These are phyloP conservation scores for Petrocephalus schoutedeni DNA, from an alignment of 2,797 vertebrate species.

Conservation along the genomic window DNA sequence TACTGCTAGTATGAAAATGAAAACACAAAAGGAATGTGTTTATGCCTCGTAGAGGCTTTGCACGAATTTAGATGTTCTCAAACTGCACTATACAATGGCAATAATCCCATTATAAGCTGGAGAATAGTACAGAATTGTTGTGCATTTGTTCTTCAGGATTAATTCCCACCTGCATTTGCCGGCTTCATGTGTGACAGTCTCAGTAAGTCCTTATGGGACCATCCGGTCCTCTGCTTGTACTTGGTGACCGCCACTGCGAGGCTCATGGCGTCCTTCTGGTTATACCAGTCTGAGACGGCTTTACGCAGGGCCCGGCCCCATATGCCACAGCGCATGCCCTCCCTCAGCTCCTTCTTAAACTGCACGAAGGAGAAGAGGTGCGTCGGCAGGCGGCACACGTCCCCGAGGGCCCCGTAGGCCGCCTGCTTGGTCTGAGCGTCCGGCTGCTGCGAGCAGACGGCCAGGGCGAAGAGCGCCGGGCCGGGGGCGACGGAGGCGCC, in stretches of 20 bases:
- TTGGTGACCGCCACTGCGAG: conserved; percentile 80
- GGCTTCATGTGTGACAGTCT: conserved; percentile 88
- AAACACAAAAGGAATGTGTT: background rate
- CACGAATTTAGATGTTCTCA: background rate
- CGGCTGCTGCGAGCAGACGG: conserved; percentile 81
- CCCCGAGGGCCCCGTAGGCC: conserved; percentile 76
- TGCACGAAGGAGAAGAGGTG: conserved; percentile 87
- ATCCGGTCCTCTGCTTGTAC: conserved; percentile 85
- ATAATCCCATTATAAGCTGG: background rate
- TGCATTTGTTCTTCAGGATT: background rate
- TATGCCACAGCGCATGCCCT: conserved; percentile 85
- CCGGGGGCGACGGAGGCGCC: conserved; percentile 63
- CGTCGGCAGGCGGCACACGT: conserved; percentile 73
- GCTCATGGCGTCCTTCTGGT: conserved; percentile 74
- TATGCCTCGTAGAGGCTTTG: background rate
- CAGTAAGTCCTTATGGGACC: conserved; percentile 91
- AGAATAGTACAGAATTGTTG: background rate
- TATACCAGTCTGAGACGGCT: conserved; percentile 90
- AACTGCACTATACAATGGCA: background rate
- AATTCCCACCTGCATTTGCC: conserved; percentile 74
- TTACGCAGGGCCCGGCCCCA: conserved; percentile 91
- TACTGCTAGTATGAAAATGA: background rate
- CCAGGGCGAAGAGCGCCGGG: conserved; percentile 78
- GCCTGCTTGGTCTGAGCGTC: conserved; percentile 79
- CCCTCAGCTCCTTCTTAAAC: conserved; percentile 87